These are phyloP conservation scores for Momotus momota DNA, from an alignment of 2,797 vertebrate genomes.

Conservation along the genomic window DNA sequence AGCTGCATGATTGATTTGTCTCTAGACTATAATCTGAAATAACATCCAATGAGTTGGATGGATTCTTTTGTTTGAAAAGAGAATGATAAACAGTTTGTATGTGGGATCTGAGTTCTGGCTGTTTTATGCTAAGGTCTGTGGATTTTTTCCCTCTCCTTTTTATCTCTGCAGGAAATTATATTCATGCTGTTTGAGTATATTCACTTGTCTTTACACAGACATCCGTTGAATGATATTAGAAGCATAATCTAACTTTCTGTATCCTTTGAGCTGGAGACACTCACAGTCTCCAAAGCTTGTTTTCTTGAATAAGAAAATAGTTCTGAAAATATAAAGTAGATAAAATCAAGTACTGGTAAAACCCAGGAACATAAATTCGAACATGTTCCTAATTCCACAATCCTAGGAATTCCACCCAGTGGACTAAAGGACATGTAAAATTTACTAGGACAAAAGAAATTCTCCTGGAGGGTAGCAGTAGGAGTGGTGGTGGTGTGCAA, in stretches of 20 bases:
- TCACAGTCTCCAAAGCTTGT: not conserved
- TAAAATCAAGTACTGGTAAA: not conserved
- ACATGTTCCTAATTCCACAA: not conserved
- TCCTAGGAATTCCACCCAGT: not conserved
- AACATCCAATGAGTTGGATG: not conserved
- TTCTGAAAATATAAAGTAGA: not conserved
- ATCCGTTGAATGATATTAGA: not conserved
- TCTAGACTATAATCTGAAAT: not conserved
- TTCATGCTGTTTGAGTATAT: not conserved
- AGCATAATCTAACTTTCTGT: conserved; percentile 11
- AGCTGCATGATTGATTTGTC: not conserved
- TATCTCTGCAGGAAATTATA: not conserved
- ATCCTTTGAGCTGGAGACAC: conserved; percentile 5
- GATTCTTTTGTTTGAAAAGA: conserved; percentile 20
- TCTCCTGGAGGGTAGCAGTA: not conserved
- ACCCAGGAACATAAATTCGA: not conserved
- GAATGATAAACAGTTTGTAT: not conserved
- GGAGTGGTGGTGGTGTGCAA: not conserved
- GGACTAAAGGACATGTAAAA: not conserved
- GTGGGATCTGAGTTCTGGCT: not conserved
- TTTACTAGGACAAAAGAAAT: not conserved
- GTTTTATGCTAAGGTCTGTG: not conserved
- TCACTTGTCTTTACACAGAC: not conserved
- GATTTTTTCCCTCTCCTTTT: not conserved
- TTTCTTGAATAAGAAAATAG: not conserved